Percentiles rank a stretch among this genome's conserved stretches.
phyloP scores from a whole-genome alignment of 2,797 vertebrate genomes.

The Podargus strigoides region DNA sequence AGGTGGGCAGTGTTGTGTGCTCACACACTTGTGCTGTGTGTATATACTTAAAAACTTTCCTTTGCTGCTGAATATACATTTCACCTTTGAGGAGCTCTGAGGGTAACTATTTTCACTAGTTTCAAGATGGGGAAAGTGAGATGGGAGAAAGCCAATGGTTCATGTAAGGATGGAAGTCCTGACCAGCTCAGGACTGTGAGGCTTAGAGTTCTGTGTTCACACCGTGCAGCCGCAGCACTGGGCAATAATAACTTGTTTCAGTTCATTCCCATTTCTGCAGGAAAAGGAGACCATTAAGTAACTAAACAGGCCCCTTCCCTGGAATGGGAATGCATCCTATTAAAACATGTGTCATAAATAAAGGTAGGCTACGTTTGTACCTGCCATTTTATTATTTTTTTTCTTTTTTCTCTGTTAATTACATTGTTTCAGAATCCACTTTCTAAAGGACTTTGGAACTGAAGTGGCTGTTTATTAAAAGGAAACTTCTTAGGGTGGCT shows the following conservation, averaged over 20 bases:
- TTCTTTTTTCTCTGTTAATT: neutral
- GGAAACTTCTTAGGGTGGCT: slow-evolving; percentile 20
- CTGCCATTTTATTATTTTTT: neutral
- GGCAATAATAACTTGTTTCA: neutral
- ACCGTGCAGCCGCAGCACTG: neutral
- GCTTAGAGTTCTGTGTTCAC: neutral
- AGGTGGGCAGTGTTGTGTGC: neutral
- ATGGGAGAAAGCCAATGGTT: neutral
- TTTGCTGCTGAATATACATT: neutral
- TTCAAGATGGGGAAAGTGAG: neutral
- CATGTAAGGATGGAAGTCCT: neutral
- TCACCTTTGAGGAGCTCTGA: neutral
- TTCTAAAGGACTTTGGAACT: neutral
- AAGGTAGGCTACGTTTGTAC: neutral
- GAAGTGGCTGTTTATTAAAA: neutral
- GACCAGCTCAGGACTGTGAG: neutral
- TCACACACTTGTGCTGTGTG: neutral
- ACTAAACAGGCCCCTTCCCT: neutral
- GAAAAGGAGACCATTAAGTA: neutral
- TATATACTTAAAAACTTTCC: neutral
- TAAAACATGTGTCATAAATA: neutral
- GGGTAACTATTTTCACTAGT: neutral
- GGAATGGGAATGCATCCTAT: neutral
- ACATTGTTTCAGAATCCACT: neutral
- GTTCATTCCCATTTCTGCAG: neutral